These are phyloP conservation scores for Clunio marinus DNA, from an alignment of 2,888 invertebrate species.

Conservation along the genomic window DNA sequence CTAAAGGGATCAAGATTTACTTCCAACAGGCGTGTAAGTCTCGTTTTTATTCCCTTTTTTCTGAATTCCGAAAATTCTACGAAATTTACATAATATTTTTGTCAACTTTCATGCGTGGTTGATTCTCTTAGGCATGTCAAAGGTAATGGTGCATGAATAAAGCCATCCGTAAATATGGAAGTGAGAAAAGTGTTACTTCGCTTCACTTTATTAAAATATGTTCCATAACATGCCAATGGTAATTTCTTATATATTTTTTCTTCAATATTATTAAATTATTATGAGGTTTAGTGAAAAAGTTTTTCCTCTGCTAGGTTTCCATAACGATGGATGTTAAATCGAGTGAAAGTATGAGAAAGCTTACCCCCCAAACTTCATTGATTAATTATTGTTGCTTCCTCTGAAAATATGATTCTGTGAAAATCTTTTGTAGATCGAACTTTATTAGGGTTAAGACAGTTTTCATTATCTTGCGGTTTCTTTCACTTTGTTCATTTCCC, in stretches of 20 bases:
- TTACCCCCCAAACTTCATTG: neutral
- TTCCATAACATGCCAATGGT: neutral
- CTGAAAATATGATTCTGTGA: neutral
- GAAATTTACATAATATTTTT: slow-evolving; percentile 33
- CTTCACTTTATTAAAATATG: neutral
- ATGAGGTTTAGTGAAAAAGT: too few relatives aligned
- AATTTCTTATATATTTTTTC: too few relatives aligned
- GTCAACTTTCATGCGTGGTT: slow-evolving; percentile 38
- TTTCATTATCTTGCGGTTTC: slow-evolving; percentile 38
- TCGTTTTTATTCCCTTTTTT: neutral
- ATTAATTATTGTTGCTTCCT: slow-evolving; percentile 5
- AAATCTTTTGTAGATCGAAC: too few relatives aligned
- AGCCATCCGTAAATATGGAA: neutral
- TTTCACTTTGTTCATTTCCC: slow-evolving; percentile 2
- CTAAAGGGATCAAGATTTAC: too few relatives aligned
- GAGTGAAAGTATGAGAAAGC: neutral
- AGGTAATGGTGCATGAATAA: slow-evolving; percentile 33
- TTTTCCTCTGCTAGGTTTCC: too few relatives aligned
- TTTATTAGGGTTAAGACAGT: slow-evolving; percentile 32
- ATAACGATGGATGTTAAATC: too few relatives aligned
- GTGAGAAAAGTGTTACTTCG: slow-evolving; percentile 1
- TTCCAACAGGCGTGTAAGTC: too few relatives aligned
- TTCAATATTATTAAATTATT: slow-evolving; percentile 2
- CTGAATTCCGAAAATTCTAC: slow-evolving; percentile 15
- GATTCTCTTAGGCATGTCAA: slow-evolving; percentile 2